A percentile compares a stretch with the other conserved stretches of the same genome.
phyloP scores from a whole-genome alignment of 2,888 invertebrate genomes.

The Lampropteryx suffumata region DNA sequence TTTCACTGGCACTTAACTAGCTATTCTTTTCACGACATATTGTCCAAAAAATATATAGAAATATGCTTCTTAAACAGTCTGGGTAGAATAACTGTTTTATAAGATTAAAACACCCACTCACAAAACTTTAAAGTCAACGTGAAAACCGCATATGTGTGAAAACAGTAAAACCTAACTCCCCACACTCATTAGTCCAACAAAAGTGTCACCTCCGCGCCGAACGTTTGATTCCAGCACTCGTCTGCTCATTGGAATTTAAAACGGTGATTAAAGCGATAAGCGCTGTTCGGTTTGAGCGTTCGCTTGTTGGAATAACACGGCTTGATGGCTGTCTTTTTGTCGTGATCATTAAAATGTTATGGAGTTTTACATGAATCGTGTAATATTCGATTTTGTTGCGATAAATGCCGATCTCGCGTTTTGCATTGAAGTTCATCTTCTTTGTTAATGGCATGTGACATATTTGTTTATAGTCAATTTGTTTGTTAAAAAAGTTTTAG shows the following conservation, averaged over 20 bases:
- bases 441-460: too few species aligned
- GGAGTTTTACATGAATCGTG: conserved; percentile 18
- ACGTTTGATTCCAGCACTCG: conserved; percentile 36
- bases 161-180: conserved; percentile 20
- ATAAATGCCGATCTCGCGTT: background rate
- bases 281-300: conserved; percentile 19
- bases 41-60: too few species aligned
- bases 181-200: conserved; percentile 34
- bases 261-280: conserved; percentile 31
- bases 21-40: too few species aligned
- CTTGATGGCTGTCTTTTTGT: conserved; percentile 19
- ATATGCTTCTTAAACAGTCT: too few species aligned
- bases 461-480: too few species aligned
- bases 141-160: conserved; percentile 22
- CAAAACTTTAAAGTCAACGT: conserved; percentile 1
- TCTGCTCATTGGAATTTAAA: conserved; percentile 31
- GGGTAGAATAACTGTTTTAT: too few species aligned
- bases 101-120: background rate
- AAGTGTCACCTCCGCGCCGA: conserved; percentile 33
- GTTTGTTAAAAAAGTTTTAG: too few species aligned
- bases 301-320: conserved; percentile 22
- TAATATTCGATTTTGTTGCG: conserved; percentile 14
- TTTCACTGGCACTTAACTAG: too few species aligned
- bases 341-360: conserved; percentile 28
- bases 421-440: too few species aligned